Base-by-base conservation (phyloP, 2,113 vertebrate species). In the Colaptes auratus region DNA sequence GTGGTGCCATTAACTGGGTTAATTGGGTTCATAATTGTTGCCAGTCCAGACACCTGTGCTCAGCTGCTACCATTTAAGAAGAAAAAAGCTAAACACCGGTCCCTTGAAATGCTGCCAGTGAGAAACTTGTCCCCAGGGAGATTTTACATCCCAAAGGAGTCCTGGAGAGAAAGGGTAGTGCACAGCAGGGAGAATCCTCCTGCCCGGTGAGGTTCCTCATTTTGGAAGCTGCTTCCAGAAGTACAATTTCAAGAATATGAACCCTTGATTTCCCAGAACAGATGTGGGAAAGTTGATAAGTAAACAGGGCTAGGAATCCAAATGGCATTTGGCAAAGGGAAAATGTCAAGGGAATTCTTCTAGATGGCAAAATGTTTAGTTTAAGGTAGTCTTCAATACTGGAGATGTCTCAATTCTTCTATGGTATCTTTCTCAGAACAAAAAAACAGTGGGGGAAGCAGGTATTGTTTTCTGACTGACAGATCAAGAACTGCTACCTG, bases 11-110 rank as follows among this genome's bases (percentile, higher is more conserved):
- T 97, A 95, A 24, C 79, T 89, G 88, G 94, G 96, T 97, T 97
- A 97, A 97, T 97, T 97, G 89, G 89, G 89, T 96, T 95, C 93
- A 92, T 83, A 87, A 83, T 55, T 91, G 80, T 10, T 93, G 95
- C 85, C 79, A 88, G 3, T 88, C 64, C 36, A 30, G 84, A 95
- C 91, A 94, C 91, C 96, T 91, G 85, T 72, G 86, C 94, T 96
- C 84, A 80, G 88, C 48, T 86, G 64, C 89, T 69, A 82, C 55
- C 60, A 20, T 56, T 81, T 64, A 20, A 63, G 72, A 66, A 74
- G 31, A 6, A 64, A 76, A 66, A 74, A 78, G 28, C 36, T 60
- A 31, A 88, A 79, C 20, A 46, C 27, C n/a, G 79, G 4, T 83
- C 85, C 58, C 19, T 64, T 71, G 56, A 81, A 91, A 80, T 3